Base-by-base conservation (phyloP, 2,797 vertebrate species). In the Anableps anableps region DNA sequence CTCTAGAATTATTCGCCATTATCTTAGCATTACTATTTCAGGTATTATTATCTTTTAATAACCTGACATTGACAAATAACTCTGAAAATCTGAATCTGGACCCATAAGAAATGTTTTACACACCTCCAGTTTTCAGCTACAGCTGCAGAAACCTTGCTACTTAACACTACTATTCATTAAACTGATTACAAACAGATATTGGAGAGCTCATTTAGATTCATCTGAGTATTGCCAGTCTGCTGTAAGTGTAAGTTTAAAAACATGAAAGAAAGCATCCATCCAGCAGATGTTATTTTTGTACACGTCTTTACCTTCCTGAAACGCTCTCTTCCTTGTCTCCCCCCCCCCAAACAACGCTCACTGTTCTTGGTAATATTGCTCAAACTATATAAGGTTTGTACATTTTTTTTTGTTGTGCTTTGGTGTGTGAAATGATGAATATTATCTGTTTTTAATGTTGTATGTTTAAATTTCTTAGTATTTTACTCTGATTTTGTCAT, bases 381-480 rank as follows among this genome's bases (percentile, higher is more conserved):
- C 31, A 84, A 85, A 85, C 80, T 81, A 87, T 90, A 38, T 76
- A 76, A 73, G 88, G 38, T 90, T 86, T 89, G 83, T 89, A 85
- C 85, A 83, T 83, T 86, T 72, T 86, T 72, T 86, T 66, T 88
- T 50, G 80, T 92, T 77, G 86, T 95, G 85, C 81, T 94, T 76
- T 87, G 88, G 71, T 90, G 87, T 94, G 86, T 88, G 85, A 86
- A 85, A 90, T 60, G 77, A 85, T 80, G 85, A 85, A 73, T 76
- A 77, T 76, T 86, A 83, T 82, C 43, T 72, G 76, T 75, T 91
- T 90, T 82, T 68, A 16, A 83, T 74, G 90, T 82, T 78, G 74
- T 76, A 76, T 81, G 80, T 93, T 90, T 80, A 50, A 78, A 88
- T 82, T 79, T 23, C 78, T 9, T 89, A 51, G 79, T 89, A 70